Conservation (phyloP, 1,140 invertebrate genomes). For the Laupala kohalensis region DNA sequence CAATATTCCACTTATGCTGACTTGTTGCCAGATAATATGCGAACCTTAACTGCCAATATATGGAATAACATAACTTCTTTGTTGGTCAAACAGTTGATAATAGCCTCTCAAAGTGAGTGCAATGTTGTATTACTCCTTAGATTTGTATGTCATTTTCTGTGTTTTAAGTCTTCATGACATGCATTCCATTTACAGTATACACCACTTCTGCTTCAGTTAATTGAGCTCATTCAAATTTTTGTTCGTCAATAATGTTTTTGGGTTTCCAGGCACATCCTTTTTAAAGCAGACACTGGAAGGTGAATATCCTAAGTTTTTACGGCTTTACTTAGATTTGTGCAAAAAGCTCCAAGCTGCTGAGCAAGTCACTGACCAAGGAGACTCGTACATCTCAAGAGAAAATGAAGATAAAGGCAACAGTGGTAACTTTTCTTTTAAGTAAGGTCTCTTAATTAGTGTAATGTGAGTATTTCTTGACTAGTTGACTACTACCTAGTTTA, state of each 20-base stretch:
- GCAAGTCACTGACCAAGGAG: not conserved
- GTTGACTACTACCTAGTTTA: not conserved
- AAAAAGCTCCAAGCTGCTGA: slow-evolving; percentile 21
- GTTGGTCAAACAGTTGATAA: slow-evolving; percentile 35
- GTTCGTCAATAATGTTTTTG: no score
- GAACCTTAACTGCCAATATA: slow-evolving; percentile 35
- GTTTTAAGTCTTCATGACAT: no score
- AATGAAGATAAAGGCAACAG: not conserved
- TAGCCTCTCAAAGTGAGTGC: slow-evolving; percentile 35
- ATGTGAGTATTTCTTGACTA: not conserved
- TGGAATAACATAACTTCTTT: slow-evolving; percentile 38
- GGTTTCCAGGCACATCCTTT: slow-evolving; percentile 39
- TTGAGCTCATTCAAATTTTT: no score
- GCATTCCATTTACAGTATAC: no score
- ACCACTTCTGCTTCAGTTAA: no score
- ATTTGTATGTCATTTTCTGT: no score
- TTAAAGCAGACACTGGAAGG: slow-evolving; percentile 78
- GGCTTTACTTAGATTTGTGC: slow-evolving; percentile 49
- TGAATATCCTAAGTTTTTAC: slow-evolving; percentile 75
- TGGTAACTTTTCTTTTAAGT: slow-evolving; percentile 33
- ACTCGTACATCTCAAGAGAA: not conserved
- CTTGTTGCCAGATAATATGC: not conserved
- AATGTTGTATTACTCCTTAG: no score
- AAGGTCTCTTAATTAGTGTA: slow-evolving; percentile 16
- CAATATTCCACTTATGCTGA: not conserved